Base-by-base conservation (phyloP, 37 sponge, comb jelly and placozoan genomes). In the Agelas oroides region DNA sequence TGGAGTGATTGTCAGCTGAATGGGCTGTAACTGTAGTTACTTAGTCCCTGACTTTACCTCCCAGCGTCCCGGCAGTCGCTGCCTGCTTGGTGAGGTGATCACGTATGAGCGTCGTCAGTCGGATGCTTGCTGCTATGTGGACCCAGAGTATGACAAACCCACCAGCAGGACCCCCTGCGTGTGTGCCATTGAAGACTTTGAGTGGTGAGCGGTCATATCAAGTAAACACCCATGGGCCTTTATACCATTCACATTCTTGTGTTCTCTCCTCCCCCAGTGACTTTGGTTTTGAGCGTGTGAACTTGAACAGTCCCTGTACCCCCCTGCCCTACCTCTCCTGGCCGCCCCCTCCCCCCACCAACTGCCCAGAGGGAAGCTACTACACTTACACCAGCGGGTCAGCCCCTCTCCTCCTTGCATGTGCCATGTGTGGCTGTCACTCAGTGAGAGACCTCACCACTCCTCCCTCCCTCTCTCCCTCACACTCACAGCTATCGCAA, bases 161-260 rank as follows among this genome's bases (percentile, higher is more conserved):
- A 53, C 67, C 20, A 88, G 61, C 75, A 86, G 73, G n/a, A 63
- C 61, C 63, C 28, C 41, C 2, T 94, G 95, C 56, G 36, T 33
- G 15, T 94, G 95, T 53, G 36, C 86, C 38, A 60, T 54, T 15
- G 93, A 94, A 52, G 95, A 94, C 79, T 94, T 92, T 63, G 95
- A 94, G 75, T 94, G 93, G 93, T 92, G 25, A 64, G 81, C 8
- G 46, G 46, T 46, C 6, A 46, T 46, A 46, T 8, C 46, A 46
- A 12, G 46, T 8, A 46, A 46, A 46, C 46, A 46, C 64, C 64
- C 64, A 24, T 62, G 46, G 46, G 46, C 6, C 46, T 46, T 46
- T 46, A 46, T 8, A 46, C 6, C 8, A 8, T 46, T 46, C 6
- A 46, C 46, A 46, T 46, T 46, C n/a, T 46, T 46, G 46, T 46